These are phyloP conservation scores for Zaprionus taronus DNA, from an alignment of 1,140 invertebrate species.

Conservation along the genomic window DNA sequence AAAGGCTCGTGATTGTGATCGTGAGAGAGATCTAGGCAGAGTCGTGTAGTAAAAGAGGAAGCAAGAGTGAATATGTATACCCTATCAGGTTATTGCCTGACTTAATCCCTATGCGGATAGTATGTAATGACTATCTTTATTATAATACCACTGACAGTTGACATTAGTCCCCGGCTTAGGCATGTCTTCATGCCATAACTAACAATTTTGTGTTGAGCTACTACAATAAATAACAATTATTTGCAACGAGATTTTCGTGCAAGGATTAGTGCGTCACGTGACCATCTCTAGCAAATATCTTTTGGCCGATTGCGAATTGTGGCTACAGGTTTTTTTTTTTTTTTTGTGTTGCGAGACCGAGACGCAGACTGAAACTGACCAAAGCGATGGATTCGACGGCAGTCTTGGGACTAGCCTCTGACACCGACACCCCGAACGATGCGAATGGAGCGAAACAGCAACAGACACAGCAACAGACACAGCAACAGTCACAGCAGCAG, in stretches of 20 bases:
- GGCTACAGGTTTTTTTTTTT: constrained; percentile 63
- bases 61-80: background rate
- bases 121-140: constrained; percentile 1
- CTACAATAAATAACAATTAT: constrained; percentile 52
- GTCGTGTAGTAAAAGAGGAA: too few species aligned
- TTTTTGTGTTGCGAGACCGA: background rate
- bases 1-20: constrained; percentile 38
- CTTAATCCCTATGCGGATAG: background rate
- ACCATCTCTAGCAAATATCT: constrained; percentile 60
- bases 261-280: constrained; percentile 60
- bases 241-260: constrained; percentile 33
- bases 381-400: constrained; percentile 46
- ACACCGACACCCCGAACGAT: constrained; percentile 63
- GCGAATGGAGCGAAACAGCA: constrained; percentile 24
- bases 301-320: constrained; percentile 55
- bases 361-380: constrained; percentile 27
- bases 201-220: constrained; percentile 34
- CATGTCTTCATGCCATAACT: constrained; percentile 30
- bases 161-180: background rate
- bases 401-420: constrained; percentile 67
- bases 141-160: background rate
- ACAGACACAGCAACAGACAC: constrained; percentile 27
- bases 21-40: background rate
- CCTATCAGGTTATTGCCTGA: background rate
- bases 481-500: constrained; percentile 16